phyloP scores from a whole-genome alignment of 2,113 vertebrate species.

The Ailuropoda melanoleuca region DNA sequence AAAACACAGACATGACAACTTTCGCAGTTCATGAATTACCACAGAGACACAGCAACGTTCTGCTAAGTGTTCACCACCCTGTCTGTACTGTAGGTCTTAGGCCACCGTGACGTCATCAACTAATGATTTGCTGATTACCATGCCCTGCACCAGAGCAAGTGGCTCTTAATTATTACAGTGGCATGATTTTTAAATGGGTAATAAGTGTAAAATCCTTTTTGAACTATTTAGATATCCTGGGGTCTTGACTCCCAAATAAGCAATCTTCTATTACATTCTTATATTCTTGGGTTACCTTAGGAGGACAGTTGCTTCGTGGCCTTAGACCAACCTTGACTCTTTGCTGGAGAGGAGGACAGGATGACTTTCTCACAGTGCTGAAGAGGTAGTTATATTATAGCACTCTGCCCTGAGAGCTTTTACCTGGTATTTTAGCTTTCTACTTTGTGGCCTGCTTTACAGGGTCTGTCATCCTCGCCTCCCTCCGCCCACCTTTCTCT shows the following conservation, averaged over 20 bases:
- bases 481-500: too few relatives aligned
- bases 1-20: neutral
- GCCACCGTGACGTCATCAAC: neutral
- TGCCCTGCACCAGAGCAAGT: neutral
- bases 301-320: neutral
- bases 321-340: neutral
- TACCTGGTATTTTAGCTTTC: neutral
- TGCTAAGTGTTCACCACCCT: neutral
- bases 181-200: neutral
- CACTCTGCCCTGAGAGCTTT: neutral
- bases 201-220: neutral
- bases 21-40: neutral
- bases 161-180: constrained; percentile 13
- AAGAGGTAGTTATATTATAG: neutral
- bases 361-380: neutral
- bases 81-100: neutral
- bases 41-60: neutral
- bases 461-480: neutral
- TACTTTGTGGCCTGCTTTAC: neutral
- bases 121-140: neutral
- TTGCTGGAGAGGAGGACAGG: neutral
- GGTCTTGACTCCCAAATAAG: neutral
- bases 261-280: neutral
- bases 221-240: neutral
- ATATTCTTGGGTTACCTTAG: neutral